Evolutionary conservation across 2,888 invertebrate genomes (phyloP).

Genomic region (Piscicola geometra): DNA sequence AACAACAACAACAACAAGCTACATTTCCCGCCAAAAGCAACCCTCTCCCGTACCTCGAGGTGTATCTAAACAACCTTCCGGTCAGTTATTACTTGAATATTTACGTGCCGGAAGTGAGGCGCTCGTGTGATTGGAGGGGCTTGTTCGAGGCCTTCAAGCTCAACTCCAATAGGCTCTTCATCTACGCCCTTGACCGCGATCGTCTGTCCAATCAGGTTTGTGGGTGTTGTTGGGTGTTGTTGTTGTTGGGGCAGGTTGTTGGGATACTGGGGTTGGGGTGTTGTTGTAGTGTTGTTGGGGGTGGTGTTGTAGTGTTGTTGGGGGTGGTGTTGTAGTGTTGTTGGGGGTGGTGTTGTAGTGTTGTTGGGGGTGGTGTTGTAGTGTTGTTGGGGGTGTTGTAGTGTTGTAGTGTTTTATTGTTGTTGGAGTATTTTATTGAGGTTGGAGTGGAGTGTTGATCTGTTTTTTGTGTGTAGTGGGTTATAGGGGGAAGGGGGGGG

Average conservation of each 20-base stretch:
- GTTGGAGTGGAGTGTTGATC: no score
- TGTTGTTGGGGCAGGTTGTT: no score
- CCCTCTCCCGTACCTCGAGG: slow-evolving; percentile 1
- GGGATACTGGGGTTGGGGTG: not conserved
- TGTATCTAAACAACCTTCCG: not conserved
- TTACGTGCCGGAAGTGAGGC: not conserved
- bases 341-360: no score
- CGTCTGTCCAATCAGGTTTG: not conserved
- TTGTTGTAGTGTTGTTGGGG: not conserved
- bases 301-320: no score
- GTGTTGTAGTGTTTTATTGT: no score
- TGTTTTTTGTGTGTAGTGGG: no score
- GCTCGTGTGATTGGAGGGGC: not conserved
- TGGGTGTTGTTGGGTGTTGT: no score
- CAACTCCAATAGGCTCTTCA: slow-evolving; percentile 10
- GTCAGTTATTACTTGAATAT: not conserved
- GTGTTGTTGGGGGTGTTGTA: no score
- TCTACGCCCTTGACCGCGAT: not conserved
- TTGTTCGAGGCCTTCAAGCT: not conserved
- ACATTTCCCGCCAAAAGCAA: slow-evolving; percentile 8
- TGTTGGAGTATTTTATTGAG: no score
- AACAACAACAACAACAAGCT: not conserved
- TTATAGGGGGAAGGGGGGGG: no score
- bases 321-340: not conserved
- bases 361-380: no score